Evolutionary conservation across 2,113 vertebrate species (phyloP).

Genomic region (Nanorana parkeri): DNA sequence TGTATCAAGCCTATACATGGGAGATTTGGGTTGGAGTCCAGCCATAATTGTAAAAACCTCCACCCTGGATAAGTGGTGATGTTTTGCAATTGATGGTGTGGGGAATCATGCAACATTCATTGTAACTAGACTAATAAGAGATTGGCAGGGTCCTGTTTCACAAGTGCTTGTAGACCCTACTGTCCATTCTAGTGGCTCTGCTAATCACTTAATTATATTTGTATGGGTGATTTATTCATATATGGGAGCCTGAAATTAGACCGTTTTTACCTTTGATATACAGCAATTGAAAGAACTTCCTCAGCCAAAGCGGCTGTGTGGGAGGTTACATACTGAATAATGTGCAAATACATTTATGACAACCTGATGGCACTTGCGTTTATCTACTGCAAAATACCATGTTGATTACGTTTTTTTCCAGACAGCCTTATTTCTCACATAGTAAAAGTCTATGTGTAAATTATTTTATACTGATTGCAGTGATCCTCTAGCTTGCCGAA

Average conservation of each 20-base stretch:
- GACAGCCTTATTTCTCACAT: slow-evolving; percentile 9
- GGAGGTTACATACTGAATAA: slow-evolving; percentile 11
- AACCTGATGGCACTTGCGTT: slow-evolving; percentile 20
- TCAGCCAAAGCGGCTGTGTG: background rate
- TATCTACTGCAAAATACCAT: slow-evolving; percentile 13
- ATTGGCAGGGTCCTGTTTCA: background rate
- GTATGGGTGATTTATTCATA: background rate
- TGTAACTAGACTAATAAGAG: background rate
- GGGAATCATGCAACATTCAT: no score
- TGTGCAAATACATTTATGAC: slow-evolving; percentile 10
- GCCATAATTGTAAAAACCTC: no score
- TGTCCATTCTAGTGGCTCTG: background rate
- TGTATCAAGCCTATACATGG: no score
- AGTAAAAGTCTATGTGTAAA: background rate
- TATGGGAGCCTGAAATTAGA: slow-evolving; percentile 2
- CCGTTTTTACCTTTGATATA: background rate
- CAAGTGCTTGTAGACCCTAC: background rate
- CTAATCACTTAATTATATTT: background rate
- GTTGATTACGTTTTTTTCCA: slow-evolving; percentile 4
- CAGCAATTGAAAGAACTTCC: background rate
- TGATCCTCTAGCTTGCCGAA: background rate
- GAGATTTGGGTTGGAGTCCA: no score
- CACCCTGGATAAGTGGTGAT: no score
- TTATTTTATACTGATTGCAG: slow-evolving; percentile 5
- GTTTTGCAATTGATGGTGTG: no score